phyloP scores from a whole-genome alignment of 2,888 invertebrate species.

The Chelonus formosanus region DNA sequence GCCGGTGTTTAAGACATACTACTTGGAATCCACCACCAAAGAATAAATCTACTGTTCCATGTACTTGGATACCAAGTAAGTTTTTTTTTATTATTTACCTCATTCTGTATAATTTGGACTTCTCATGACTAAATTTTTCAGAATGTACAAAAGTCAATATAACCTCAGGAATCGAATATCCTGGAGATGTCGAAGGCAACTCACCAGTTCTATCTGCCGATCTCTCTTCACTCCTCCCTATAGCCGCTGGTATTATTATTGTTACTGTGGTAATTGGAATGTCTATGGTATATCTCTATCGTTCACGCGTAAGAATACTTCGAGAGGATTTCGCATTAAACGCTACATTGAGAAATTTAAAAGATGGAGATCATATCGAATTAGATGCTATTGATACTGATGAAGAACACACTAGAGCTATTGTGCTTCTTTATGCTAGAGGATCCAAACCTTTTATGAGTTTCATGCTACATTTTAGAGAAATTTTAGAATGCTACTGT shows the following conservation, averaged over 20 bases:
- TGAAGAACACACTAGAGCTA: constrained; percentile 40
- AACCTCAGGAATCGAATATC: constrained; percentile 26
- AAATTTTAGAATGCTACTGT: constrained; percentile 43
- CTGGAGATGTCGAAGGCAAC: constrained; percentile 27
- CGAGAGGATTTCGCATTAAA: constrained; percentile 29
- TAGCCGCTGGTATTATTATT: constrained; percentile 32
- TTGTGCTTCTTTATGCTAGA: constrained; percentile 48
- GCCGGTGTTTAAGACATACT: constrained; percentile 40
- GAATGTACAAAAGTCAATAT: no score
- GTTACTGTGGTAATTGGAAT: constrained; percentile 31
- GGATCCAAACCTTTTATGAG: constrained; percentile 45
- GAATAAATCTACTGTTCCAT: constrained; percentile 21
- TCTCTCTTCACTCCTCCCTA: constrained; percentile 32
- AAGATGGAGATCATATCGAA: constrained; percentile 25
- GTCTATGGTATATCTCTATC: constrained; percentile 29
- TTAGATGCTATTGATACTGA: constrained; percentile 38
- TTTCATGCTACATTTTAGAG: constrained; percentile 48
- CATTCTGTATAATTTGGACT: no score
- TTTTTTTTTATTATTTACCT: not conserved
- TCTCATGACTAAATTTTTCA: no score
- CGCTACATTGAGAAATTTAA: constrained; percentile 33
- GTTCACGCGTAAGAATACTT: constrained; percentile 20
- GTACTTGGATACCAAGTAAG: constrained; percentile 41
- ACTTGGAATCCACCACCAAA: constrained; percentile 43
- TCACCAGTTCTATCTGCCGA: constrained; percentile 9